A percentile compares a stretch with the other conserved stretches of the same genome.
phyloP scores from a whole-genome alignment of 2,113 vertebrate genomes.

The Hipposideros armiger region DNA sequence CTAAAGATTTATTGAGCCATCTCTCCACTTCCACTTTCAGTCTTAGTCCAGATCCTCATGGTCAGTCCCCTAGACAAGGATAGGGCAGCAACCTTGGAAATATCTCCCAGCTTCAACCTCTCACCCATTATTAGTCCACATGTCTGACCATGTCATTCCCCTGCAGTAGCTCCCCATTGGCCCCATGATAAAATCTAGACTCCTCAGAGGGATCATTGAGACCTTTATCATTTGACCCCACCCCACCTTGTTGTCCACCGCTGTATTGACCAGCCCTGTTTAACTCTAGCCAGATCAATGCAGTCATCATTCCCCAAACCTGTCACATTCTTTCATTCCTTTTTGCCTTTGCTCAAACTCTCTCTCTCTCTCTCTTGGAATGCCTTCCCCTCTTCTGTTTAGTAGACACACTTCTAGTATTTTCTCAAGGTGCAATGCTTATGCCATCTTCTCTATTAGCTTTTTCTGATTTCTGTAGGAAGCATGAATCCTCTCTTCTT shows the following conservation, averaged over 20 bases:
- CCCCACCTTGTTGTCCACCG: neutral
- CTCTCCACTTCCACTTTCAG: neutral
- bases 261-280: neutral
- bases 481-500: neutral
- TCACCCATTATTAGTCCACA: neutral
- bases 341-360: neutral
- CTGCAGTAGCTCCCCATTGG: neutral
- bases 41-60: neutral
- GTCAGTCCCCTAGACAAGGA: neutral
- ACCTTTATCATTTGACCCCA: neutral
- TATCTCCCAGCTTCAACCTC: neutral
- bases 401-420: neutral
- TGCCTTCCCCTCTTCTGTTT: neutral
- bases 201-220: neutral
- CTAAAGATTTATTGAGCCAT: neutral
- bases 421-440: neutral
- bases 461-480: neutral
- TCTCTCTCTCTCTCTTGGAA: neutral
- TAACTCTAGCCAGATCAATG: neutral
- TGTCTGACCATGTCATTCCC: neutral
- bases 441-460: neutral
- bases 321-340: neutral
- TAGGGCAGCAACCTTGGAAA: neutral
- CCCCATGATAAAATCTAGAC: neutral
- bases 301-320: neutral